A percentile compares a stretch with the other conserved stretches of the same genome.
These are phyloP conservation scores for Cyphomyrmex costatus DNA, from an alignment of 1,140 invertebrate genomes.

Conservation along the genomic window DNA sequence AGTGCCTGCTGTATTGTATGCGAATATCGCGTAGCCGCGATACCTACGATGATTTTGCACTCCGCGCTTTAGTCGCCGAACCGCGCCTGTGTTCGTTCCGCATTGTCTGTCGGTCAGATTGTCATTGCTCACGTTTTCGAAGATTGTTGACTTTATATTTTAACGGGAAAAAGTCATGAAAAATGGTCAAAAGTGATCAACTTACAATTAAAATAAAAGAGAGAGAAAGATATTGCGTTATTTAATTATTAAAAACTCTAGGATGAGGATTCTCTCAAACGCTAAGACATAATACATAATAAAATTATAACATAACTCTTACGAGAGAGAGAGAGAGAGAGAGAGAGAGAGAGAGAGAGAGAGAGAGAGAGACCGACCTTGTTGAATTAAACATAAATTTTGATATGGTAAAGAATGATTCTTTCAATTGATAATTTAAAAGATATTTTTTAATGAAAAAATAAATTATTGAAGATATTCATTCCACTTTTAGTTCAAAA, in stretches of 20 bases:
- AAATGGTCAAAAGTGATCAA: neutral
- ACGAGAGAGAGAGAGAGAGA: no score
- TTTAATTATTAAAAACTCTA: no score
- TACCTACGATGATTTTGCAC: conserved; percentile 62
- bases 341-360: no score
- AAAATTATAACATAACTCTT: no score
- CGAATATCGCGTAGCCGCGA: conserved; percentile 65
- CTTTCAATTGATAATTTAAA: neutral
- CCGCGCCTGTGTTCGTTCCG: neutral
- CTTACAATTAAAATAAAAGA: neutral
- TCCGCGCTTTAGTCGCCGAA: conserved; percentile 39
- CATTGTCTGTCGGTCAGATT: conserved; percentile 19
- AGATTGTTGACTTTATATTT: neutral
- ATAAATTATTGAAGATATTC: neutral
- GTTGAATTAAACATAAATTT: neutral
- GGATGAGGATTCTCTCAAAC: no score
- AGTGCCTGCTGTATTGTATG: conserved; percentile 69
- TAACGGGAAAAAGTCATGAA: neutral
- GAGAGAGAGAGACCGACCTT: no score
- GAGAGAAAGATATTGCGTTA: no score
- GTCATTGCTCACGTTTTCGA: conserved; percentile 5
- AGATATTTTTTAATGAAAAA: neutral
- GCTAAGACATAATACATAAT: no score
- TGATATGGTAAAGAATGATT: neutral
- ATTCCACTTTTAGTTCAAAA: neutral